Conservation (phyloP, 2,888 invertebrate species). For the Idaea biselata region DNA sequence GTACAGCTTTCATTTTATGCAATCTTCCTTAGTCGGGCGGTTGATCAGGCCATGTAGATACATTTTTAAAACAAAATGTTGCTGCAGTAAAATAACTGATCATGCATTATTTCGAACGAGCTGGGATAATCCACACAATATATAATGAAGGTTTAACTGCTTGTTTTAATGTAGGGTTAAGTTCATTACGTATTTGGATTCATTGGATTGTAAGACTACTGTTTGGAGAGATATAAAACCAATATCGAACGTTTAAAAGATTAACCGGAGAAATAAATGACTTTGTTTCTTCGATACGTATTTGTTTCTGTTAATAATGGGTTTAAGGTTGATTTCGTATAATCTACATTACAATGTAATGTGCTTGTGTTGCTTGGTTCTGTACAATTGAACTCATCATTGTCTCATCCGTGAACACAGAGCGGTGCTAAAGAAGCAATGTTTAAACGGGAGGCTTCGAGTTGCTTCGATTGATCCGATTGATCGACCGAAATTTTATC, state of each 20-base stretch:
- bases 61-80: slow-evolving; percentile 53
- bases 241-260: neutral
- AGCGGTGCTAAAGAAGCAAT: too few species aligned
- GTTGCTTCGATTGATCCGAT: too few species aligned
- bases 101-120: slow-evolving; percentile 44
- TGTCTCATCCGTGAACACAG: too few species aligned
- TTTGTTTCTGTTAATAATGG: neutral
- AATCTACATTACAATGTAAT: neutral
- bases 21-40: too few species aligned
- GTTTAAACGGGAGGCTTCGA: too few species aligned
- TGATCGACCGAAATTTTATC: too few species aligned
- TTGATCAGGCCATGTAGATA: too few species aligned
- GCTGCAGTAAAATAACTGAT: slow-evolving; percentile 61
- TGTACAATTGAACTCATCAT: neutral
- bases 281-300: neutral
- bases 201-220: slow-evolving; percentile 1
- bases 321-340: neutral
- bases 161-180: slow-evolving; percentile 9
- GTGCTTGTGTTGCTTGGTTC: neutral
- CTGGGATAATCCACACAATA: slow-evolving; percentile 28
- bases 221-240: neutral
- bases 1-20: too few species aligned
- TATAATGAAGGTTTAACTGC: slow-evolving; percentile 5
- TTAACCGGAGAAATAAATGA: neutral
- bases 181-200: neutral